A percentile compares a stretch with the other conserved stretches of the same genome.
phyloP scores from a whole-genome alignment of 2,113 vertebrate species.

The Apistogramma diplotaenia region DNA sequence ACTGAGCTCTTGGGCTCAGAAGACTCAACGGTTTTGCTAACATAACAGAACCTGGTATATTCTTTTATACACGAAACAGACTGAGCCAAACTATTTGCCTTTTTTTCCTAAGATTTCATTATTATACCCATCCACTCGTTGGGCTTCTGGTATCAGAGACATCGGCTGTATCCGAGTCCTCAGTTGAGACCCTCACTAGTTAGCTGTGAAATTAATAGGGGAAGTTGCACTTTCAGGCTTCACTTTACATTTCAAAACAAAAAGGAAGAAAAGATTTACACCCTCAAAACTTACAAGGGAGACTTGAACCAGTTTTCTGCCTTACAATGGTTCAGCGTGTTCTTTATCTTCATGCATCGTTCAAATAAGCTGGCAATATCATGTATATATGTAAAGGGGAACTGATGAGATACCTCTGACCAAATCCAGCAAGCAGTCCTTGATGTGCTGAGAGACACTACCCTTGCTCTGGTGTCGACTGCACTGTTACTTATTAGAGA shows the following conservation, averaged over 20 bases:
- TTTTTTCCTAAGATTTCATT: constrained; percentile 39
- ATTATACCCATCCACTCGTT: neutral
- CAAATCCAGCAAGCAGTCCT: constrained; percentile 56
- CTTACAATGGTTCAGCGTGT: constrained; percentile 62
- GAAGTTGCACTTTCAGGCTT: constrained; percentile 4
- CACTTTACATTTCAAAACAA: constrained; percentile 2
- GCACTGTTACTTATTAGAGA: constrained; percentile 55
- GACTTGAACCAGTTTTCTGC: constrained; percentile 72
- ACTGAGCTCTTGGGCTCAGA: constrained; percentile 4
- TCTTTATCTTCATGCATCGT: constrained; percentile 21
- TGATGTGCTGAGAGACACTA: constrained; percentile 47
- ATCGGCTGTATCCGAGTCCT: neutral
- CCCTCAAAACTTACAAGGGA: constrained; percentile 63
- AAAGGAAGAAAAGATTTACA: constrained; percentile 6
- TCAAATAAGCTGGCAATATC: constrained; percentile 62
- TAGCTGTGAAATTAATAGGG: neutral
- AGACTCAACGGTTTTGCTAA: constrained; percentile 35
- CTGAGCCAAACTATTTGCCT: constrained; percentile 65
- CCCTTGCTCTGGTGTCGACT: constrained; percentile 17
- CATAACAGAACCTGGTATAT: constrained; percentile 35
- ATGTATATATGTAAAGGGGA: constrained; percentile 58
- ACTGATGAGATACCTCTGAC: constrained; percentile 50
- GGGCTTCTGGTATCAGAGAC: constrained; percentile 32
- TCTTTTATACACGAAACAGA: constrained; percentile 32
- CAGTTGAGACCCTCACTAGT: neutral